phyloP scores from a whole-genome alignment of 2,888 invertebrate species.

The Aleiodes testaceus region DNA sequence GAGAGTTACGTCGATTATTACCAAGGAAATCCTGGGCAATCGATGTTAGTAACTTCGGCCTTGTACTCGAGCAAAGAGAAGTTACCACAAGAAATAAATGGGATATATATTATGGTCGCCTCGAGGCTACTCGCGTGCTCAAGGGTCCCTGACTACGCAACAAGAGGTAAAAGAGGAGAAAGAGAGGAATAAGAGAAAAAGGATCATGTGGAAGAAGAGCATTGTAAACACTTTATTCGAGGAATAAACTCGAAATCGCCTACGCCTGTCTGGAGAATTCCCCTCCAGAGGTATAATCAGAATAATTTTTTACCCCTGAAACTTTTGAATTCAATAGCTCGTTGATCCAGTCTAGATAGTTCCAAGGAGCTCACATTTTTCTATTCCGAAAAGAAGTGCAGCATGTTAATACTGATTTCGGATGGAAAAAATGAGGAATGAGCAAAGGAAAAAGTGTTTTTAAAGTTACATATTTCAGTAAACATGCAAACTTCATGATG shows the following conservation, averaged over 20 bases:
- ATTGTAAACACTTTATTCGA: slow-evolving; percentile 43
- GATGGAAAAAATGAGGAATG: too few species aligned
- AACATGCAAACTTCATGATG: too few species aligned
- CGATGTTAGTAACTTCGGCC: slow-evolving; percentile 2
- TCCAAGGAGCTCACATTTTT: background rate
- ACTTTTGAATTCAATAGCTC: slow-evolving; percentile 12
- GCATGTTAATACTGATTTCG: too few species aligned
- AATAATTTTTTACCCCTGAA: slow-evolving; percentile 11
- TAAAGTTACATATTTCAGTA: too few species aligned
- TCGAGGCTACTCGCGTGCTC: slow-evolving; percentile 47
- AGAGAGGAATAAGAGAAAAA: background rate
- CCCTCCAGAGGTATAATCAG: slow-evolving; percentile 11
- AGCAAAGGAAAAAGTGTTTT: too few species aligned
- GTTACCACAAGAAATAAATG: slow-evolving; percentile 20
- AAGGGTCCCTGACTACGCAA: slow-evolving; percentile 35
- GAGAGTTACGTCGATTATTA: slow-evolving; percentile 24
- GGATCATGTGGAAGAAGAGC: slow-evolving; percentile 34
- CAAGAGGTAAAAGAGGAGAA: slow-evolving; percentile 5
- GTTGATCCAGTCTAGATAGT: slow-evolving; percentile 11
- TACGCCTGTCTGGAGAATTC: slow-evolving; percentile 27
- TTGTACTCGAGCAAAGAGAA: slow-evolving; percentile 8
- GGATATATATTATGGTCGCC: slow-evolving; percentile 36
- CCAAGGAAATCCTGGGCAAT: slow-evolving; percentile 34
- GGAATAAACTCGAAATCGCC: slow-evolving; percentile 20
- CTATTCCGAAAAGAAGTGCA: too few species aligned